Base-by-base conservation (phyloP, 2,888 invertebrate genomes). In the Lottia scabra region DNA sequence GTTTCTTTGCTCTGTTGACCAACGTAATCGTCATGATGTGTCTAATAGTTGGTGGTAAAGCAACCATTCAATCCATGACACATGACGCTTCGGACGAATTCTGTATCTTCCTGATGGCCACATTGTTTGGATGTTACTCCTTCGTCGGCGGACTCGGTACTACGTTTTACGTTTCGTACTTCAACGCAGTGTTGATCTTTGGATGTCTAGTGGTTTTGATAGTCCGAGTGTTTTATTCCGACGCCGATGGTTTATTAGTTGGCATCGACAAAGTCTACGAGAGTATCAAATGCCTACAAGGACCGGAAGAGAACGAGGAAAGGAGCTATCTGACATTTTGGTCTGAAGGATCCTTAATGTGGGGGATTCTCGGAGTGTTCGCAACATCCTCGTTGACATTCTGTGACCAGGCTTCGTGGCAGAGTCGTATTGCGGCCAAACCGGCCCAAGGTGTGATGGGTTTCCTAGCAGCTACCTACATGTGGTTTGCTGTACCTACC, bases 111-210 rank as follows among this genome's bases (percentile, higher is more conserved):
- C 78, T 86, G 44, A 79, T 87, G 71, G 86, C 85, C 0, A 79
- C 83, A 2, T 68, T 86, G 48, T 85, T 85, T 74, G 85, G 85
- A 0, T 81, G 80, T 30, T 86, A 85, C 71, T 83, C 85, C 1
- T 82, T 85, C 48, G 79, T 86, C 63, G 86, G 86, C 16, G 86
- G 86, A 6, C 77, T 86, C 0, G 85, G 87, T 0, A 85, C 87
- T 13, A 86, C 87, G 0, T 87, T 87, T 69, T 87, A 87, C 70
- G 87, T 87, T 26, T 85, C 86, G 8, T 87, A 87, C 75, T 85
- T 86, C 79, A 87, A 86, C 75, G 78, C 83, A 8, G 76, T 79
- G 19, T 72, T 85, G 19, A 83, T 85, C 23, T 85, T 83, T 68
- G 71, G 76, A 13, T 79, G 82, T 1, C 75, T 87, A 30, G 72